These are phyloP conservation scores for Sarcophaga rosellei DNA, from an alignment of 2,888 invertebrate genomes.

Conservation along the genomic window DNA sequence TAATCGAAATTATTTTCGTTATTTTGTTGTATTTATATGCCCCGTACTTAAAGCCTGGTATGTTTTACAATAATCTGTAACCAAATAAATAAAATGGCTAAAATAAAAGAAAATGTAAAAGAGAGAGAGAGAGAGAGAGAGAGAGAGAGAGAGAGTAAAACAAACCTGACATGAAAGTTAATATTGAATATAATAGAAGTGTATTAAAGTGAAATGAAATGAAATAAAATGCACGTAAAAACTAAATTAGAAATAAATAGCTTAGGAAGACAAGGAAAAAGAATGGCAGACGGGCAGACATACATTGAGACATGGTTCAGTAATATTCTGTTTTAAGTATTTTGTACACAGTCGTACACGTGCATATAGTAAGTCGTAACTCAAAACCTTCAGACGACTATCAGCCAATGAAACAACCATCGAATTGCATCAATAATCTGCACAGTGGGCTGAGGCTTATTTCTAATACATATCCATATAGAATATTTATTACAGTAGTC, in stretches of 20 bases:
- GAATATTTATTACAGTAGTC: too few species aligned
- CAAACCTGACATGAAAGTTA: background rate
- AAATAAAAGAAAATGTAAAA: background rate
- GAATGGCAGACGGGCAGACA: background rate
- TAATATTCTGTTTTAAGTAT: background rate
- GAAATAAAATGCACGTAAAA: constrained; percentile 47
- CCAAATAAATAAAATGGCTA: background rate
- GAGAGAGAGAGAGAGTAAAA: background rate
- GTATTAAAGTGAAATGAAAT: background rate
- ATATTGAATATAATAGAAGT: background rate
- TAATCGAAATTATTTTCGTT: background rate
- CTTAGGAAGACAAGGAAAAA: constrained; percentile 15
- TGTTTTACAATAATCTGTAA: background rate
- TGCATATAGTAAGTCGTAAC: background rate
- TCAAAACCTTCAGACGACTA: background rate
- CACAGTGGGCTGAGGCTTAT: background rate
- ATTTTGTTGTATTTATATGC: constrained; percentile 32
- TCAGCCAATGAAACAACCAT: background rate
- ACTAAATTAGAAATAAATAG: constrained; percentile 55
- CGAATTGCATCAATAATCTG: background rate
- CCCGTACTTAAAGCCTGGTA: constrained; percentile 10
- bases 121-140: background rate
- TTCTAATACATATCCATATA: background rate
- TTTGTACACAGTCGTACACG: background rate
- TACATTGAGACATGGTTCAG: background rate